These are phyloP conservation scores for Aspidoscelis tigris DNA, from an alignment of 2,113 vertebrate genomes.

Conservation along the genomic window DNA sequence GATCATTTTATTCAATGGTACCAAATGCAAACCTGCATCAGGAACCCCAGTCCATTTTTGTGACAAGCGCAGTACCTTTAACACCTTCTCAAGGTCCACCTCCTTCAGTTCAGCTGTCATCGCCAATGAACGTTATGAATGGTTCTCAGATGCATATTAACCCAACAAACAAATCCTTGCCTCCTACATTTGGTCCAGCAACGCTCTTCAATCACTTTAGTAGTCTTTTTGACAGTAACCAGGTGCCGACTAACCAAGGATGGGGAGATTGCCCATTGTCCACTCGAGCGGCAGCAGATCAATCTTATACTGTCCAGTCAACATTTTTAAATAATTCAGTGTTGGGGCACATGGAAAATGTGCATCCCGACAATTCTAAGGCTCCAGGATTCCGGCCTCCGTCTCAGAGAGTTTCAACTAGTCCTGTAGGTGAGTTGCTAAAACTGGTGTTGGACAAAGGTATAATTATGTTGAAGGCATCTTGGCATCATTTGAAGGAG, in stretches of 20 bases:
- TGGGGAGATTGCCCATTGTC: constrained; percentile 94
- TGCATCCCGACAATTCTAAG: constrained; percentile 93
- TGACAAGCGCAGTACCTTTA: constrained; percentile 84
- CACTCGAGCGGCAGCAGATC: constrained; percentile 88
- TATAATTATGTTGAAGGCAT: not conserved
- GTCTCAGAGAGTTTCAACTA: constrained; percentile 91
- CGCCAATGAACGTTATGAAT: constrained; percentile 92
- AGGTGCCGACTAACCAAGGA: constrained; percentile 93
- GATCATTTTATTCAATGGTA: constrained; percentile 91
- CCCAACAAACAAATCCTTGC: constrained; percentile 87
- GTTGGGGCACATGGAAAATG: constrained; percentile 90
- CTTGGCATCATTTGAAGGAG: not conserved
- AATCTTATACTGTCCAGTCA: constrained; percentile 87
- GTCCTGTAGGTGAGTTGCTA: constrained; percentile 87
- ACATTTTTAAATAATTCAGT: constrained; percentile 87
- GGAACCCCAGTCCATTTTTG: constrained; percentile 92
- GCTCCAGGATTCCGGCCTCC: constrained; percentile 94
- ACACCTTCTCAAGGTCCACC: constrained; percentile 83
- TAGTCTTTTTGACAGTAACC: constrained; percentile 95
- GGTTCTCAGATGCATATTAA: constrained; percentile 95
- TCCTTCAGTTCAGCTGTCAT: constrained; percentile 88
- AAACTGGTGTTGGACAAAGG: not conserved
- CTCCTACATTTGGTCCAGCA: constrained; percentile 89
- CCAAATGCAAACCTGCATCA: constrained; percentile 83
- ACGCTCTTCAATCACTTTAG: constrained; percentile 97